A percentile compares a stretch with the other conserved stretches of the same genome.
These are phyloP conservation scores for Pseudochirops cupreus DNA, from an alignment of 2,797 vertebrate genomes.

Conservation along the genomic window DNA sequence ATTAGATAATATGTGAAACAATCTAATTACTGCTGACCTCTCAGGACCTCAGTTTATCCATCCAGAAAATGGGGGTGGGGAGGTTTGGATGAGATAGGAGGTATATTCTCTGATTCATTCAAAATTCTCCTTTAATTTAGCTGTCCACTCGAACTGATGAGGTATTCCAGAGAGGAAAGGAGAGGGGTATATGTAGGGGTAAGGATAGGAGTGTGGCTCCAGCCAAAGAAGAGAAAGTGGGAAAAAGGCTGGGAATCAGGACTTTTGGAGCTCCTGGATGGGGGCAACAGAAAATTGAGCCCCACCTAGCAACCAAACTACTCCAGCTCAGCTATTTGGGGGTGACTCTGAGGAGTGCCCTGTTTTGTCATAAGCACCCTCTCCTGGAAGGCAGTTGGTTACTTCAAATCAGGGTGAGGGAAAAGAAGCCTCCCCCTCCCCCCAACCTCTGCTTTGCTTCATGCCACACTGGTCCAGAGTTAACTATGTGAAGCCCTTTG, in stretches of 20 bases:
- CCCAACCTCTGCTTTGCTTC: background rate
- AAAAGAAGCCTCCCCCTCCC: background rate
- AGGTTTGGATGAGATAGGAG: background rate
- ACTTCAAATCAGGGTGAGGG: background rate
- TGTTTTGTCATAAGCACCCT: background rate
- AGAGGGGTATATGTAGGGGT: background rate
- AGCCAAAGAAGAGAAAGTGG: background rate
- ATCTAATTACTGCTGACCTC: background rate
- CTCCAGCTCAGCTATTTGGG: background rate
- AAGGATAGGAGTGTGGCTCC: background rate
- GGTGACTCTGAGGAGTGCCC: background rate
- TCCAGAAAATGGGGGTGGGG: background rate
- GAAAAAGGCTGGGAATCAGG: background rate
- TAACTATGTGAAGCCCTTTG: background rate
- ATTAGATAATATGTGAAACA: background rate
- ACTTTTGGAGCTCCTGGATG: background rate
- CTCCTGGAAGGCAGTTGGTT: background rate
- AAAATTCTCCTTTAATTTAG: background rate
- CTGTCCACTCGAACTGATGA: accelerated
- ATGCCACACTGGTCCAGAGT: background rate
- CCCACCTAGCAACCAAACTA: background rate
- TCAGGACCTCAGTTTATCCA: background rate
- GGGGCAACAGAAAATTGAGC: background rate
- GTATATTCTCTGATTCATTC: background rate
- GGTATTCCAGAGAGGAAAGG: background rate